Base-by-base conservation (phyloP, 2,888 invertebrate genomes). In the Cantharis nigra region DNA sequence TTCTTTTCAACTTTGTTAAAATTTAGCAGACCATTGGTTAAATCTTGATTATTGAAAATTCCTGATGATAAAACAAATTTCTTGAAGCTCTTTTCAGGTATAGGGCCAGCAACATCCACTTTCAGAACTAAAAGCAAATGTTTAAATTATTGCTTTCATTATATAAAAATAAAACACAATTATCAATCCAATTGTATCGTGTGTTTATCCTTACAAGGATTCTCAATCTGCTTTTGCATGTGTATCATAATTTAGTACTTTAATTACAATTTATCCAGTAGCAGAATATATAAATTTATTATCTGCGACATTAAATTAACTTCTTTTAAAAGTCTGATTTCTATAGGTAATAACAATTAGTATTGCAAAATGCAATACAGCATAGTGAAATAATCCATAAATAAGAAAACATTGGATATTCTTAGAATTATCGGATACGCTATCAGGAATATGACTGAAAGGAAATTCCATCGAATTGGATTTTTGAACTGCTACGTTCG, bases 211-310 rank as follows among this genome's bases (percentile, higher is more conserved):
- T 63, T 63, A 77, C 77, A 77, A 69, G 77, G 71, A 77, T 77
- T 69, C 74, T 77, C 74, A 74, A 77, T 77, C 77, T 71, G 74
- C 49, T 69, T 74, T 71, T 77, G 74, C 74, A 77, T 74, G 71
- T 72, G 69, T 74, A 74, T 77, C 74, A 71, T 71, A 74, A 77
- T 72, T 72, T 77, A 74, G 69, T 65, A 64, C 71, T 70, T 49
- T 49, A 49, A 49, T 49, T 49, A 49, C 49, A 49, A 49, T 49
- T 49, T 49, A 49, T 49, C 49, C 49, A 49, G 49, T 49, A 49
- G 49, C 49, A n/a, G 49, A 49, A 49, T 49, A 28, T n/a, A 33
- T 33, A 28, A 28, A 69, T 33, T 69, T 49, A 49, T 49, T 49
- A 49, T 49, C 49, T 49, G 49, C 49, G 49, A 49, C 49, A 49